phyloP scores from a whole-genome alignment of 2,113 vertebrate species.

The Varanus salvator region DNA sequence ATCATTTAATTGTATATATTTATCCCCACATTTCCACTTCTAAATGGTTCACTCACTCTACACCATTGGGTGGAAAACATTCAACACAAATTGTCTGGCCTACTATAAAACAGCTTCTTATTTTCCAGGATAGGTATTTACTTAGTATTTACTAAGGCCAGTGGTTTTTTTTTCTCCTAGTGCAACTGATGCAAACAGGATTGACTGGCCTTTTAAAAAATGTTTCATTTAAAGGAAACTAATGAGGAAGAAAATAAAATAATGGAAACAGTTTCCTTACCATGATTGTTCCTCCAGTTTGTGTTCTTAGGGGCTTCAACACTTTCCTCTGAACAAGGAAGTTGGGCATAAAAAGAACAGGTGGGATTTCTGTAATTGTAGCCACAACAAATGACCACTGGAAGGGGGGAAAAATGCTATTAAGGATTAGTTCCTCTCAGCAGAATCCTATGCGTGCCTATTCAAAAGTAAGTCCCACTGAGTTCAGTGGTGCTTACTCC shows the following conservation, averaged over 20 bases:
- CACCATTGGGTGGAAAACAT: too few species aligned
- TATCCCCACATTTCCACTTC: too few species aligned
- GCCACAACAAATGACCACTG: conserved; percentile 96
- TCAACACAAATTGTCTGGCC: too few species aligned
- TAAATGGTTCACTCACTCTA: too few species aligned
- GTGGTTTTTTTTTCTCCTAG: too few species aligned
- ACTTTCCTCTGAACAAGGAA: conserved; percentile 95
- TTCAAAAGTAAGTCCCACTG: not conserved
- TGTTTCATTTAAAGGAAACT: rapidly evolving
- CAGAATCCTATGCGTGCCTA: not conserved
- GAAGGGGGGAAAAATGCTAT: not conserved
- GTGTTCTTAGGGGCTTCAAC: conserved; percentile 88
- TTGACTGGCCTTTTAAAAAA: not conserved
- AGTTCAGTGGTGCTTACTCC: not conserved
- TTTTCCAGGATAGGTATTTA: too few species aligned
- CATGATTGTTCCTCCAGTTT: conserved; percentile 98
- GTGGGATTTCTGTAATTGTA: conserved; percentile 95
- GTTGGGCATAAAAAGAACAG: conserved; percentile 92
- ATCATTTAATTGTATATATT: too few species aligned
- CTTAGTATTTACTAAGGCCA: too few species aligned
- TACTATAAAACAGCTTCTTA: too few species aligned
- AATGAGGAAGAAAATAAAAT: not conserved
- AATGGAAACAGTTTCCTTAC: conserved; percentile 71
- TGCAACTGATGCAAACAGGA: too few species aligned
- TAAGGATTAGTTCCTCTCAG: not conserved